Conservation (phyloP, 2,113 vertebrate species). For the Halcyon malimbica region DNA sequence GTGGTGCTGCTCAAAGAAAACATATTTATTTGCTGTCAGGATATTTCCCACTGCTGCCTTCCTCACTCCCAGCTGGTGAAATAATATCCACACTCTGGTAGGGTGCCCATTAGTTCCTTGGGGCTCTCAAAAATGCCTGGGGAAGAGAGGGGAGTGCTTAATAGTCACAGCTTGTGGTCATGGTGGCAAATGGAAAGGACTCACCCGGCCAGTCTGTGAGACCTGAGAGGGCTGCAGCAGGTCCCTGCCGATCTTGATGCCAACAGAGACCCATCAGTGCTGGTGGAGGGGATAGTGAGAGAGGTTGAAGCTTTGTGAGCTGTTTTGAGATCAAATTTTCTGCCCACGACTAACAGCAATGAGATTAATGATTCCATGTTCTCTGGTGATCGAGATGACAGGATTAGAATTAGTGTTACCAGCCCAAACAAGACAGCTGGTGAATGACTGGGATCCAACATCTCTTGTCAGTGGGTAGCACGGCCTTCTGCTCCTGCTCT, state of each 20-base stretch:
- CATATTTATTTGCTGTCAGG: neutral
- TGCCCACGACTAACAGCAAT: neutral
- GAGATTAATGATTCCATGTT: neutral
- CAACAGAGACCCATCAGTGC: neutral
- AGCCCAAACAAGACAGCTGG: neutral
- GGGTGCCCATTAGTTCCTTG: neutral
- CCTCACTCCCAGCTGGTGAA: neutral
- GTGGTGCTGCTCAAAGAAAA: neutral
- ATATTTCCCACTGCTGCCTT: neutral
- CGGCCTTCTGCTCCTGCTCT: neutral
- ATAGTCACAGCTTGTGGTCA: neutral
- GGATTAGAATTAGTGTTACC: neutral
- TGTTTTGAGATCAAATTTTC: neutral
- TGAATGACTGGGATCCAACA: neutral
- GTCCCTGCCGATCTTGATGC: neutral
- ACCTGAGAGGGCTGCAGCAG: neutral
- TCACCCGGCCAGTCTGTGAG: neutral
- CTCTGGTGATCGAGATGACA: neutral
- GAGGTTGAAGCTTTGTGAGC: neutral
- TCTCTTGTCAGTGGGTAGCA: neutral
- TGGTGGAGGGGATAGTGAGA: neutral
- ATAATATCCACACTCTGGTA: neutral
- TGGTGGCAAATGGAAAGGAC: neutral
- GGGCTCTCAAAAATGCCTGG: neutral
- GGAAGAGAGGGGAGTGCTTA: neutral